phyloP scores from a whole-genome alignment of 2,888 invertebrate species.

The Oxystoma pomonae region DNA sequence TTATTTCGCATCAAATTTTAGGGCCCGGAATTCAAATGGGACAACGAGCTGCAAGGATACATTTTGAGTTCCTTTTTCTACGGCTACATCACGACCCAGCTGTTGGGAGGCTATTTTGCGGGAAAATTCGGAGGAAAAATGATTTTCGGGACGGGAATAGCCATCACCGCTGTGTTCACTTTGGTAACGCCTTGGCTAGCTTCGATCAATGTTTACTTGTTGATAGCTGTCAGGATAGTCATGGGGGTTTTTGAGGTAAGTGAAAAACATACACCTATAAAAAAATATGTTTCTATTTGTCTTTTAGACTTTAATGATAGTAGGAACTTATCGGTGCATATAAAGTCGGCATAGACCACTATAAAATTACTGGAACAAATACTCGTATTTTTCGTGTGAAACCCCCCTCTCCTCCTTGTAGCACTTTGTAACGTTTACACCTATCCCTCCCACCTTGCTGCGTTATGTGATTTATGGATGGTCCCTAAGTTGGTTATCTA shows the following conservation, averaged over 20 bases:
- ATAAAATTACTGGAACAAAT: no score
- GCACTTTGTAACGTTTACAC: no score
- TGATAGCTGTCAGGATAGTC: constrained; percentile 62
- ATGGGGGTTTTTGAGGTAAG: constrained; percentile 41
- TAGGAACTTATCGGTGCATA: no score
- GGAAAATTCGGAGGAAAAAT: constrained; percentile 82
- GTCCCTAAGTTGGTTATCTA: no score
- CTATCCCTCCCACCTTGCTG: no score
- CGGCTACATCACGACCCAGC: constrained; percentile 80
- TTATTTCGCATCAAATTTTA: no score
- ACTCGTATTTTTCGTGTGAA: no score
- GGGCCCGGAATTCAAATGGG: constrained; percentile 79
- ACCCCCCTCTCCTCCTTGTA: no score
- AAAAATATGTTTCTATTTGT: no score
- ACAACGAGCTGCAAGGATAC: constrained; percentile 69
- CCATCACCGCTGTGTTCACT: constrained; percentile 73
- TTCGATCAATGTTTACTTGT: constrained; percentile 62
- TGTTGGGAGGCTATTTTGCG: constrained; percentile 80
- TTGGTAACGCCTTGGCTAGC: constrained; percentile 77
- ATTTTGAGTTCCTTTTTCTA: constrained; percentile 86
- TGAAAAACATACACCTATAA: background rate
- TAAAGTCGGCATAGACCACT: no score
- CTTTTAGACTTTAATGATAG: no score
- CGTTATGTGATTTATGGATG: no score
- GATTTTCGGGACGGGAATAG: constrained; percentile 74